These are phyloP conservation scores for Maniola jurtina DNA, from an alignment of 1,140 invertebrate species.

Conservation along the genomic window DNA sequence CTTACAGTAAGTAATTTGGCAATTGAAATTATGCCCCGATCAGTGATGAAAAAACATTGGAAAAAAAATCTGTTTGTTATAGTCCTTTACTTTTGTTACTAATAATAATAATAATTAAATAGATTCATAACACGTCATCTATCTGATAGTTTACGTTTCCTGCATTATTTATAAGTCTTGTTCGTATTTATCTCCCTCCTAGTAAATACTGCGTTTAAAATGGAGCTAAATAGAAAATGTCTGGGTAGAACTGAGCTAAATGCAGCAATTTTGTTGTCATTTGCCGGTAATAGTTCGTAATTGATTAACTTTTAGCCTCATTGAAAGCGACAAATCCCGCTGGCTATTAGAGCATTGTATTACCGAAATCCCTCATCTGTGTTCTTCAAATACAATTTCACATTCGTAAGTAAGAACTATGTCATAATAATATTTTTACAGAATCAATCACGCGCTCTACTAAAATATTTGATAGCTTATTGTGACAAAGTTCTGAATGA, in stretches of 20 bases:
- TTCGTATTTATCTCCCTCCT: too few species aligned
- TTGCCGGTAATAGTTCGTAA: slow-evolving; percentile 34
- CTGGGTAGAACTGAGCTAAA: slow-evolving; percentile 12
- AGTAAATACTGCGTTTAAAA: too few species aligned
- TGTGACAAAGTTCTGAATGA: not conserved
- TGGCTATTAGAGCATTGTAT: slow-evolving; percentile 53
- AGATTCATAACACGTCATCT: too few species aligned
- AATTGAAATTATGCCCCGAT: not conserved
- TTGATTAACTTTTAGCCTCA: slow-evolving; percentile 35
- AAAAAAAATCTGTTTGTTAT: too few species aligned
- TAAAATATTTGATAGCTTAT: not conserved
- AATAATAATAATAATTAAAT: too few species aligned
- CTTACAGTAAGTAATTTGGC: slow-evolving; percentile 15
- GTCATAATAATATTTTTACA: not conserved
- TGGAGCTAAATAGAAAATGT: not conserved
- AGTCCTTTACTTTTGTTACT: too few species aligned
- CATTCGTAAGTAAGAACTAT: not conserved
- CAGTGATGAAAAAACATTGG: too few species aligned
- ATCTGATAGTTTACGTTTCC: too few species aligned
- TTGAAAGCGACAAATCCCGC: slow-evolving; percentile 34
- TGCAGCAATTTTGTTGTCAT: slow-evolving; percentile 42
- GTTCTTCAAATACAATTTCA: slow-evolving; percentile 7
- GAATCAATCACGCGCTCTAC: not conserved
- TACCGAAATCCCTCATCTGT: slow-evolving; percentile 12
- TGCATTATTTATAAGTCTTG: too few species aligned